Conservation (phyloP, 2,797 vertebrate genomes). For the Rhincodon typus region DNA sequence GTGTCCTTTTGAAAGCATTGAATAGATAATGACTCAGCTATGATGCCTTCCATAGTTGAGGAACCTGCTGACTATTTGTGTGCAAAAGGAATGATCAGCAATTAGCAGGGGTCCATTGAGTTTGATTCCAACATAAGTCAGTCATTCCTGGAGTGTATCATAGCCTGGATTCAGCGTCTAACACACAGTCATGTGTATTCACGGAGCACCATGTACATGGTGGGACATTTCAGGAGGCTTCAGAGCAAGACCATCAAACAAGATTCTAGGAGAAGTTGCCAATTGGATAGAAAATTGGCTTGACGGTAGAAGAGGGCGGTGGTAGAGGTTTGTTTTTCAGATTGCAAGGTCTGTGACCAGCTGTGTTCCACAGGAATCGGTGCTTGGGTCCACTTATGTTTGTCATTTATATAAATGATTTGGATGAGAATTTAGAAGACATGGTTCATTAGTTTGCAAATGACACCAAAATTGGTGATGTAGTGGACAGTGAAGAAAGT, state of each 20-base stretch:
- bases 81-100: background rate
- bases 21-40: background rate
- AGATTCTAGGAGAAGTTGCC: background rate
- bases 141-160: background rate
- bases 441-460: too few relatives aligned
- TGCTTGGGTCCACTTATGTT: too few relatives aligned
- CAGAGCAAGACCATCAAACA: background rate
- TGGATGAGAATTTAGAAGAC: too few relatives aligned
- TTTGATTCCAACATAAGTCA: background rate
- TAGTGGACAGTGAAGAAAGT: too few relatives aligned
- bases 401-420: too few relatives aligned
- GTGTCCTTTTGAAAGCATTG: background rate
- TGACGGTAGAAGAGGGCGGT: too few relatives aligned
- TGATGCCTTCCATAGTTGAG: background rate
- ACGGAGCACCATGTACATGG: background rate
- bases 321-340: too few relatives aligned
- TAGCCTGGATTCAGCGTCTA: background rate
- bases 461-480: too few relatives aligned
- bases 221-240: background rate
- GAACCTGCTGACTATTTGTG: background rate
- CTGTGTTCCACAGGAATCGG: too few relatives aligned
- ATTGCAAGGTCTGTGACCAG: too few relatives aligned
- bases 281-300: too few relatives aligned
- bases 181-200: background rate
- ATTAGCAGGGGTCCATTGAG: background rate